These are phyloP conservation scores for Leiothrix lutea DNA, from an alignment of 2,113 vertebrate genomes.

Conservation along the genomic window DNA sequence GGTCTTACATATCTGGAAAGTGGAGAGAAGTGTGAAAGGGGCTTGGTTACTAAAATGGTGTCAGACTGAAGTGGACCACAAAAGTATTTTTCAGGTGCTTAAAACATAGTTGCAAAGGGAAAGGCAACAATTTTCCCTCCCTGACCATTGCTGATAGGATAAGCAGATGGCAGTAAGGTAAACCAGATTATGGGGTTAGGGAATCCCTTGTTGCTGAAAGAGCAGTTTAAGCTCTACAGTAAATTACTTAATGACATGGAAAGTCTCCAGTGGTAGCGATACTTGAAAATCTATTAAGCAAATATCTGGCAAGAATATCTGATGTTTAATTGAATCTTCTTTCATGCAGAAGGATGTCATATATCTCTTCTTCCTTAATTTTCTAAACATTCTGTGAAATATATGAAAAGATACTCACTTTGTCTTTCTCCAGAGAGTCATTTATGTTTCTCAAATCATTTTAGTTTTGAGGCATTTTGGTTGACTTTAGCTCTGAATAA, in stretches of 20 bases:
- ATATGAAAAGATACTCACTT: background rate
- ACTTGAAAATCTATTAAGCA: background rate
- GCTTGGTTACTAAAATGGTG: background rate
- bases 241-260: background rate
- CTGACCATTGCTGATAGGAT: no score
- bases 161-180: background rate
- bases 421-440: background rate
- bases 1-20: background rate
- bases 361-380: background rate
- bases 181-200: background rate
- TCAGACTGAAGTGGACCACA: background rate
- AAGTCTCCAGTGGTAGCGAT: background rate
- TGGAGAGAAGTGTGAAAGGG: background rate
- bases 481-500: background rate
- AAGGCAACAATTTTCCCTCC: background rate
- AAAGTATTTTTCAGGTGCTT: background rate
- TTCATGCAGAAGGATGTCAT: background rate
- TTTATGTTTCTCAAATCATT: background rate
- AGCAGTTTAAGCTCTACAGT: background rate
- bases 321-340: background rate
- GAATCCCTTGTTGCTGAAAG: background rate
- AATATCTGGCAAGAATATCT: background rate
- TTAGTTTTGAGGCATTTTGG: background rate
- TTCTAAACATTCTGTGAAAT: background rate
- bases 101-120: background rate